Evolutionary conservation across 2,797 vertebrate species (phyloP).

Genomic region (Podarcis lilfordi): DNA sequence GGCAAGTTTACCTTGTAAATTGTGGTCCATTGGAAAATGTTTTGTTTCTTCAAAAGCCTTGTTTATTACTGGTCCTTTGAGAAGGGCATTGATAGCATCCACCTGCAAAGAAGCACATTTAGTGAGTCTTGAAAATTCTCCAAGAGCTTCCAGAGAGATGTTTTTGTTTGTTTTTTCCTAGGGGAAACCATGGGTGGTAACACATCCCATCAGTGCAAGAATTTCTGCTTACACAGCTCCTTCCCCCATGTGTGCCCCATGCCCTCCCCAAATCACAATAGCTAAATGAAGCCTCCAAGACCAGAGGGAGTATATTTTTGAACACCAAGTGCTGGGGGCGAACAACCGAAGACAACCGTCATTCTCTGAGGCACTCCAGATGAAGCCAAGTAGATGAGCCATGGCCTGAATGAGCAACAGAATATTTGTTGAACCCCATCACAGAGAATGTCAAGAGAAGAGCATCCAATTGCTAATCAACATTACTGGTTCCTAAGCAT

Average conservation of each 20-base stretch:
- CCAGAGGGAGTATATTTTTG: background rate
- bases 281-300: background rate
- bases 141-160: slow-evolving; percentile 4
- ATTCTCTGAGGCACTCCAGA: background rate
- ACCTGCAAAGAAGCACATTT: slow-evolving; percentile 79
- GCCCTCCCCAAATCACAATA: background rate
- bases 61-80: slow-evolving; percentile 92
- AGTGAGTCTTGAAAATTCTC: slow-evolving; percentile 12
- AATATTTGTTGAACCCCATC: background rate
- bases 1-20: slow-evolving; percentile 86
- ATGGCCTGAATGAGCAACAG: background rate
- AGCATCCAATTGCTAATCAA: background rate
- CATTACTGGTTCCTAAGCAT: background rate
- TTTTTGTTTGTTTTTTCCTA: background rate
- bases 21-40: slow-evolving; percentile 95
- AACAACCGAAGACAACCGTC: background rate
- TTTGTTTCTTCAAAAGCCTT: slow-evolving; percentile 96
- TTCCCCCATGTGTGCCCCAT: background rate
- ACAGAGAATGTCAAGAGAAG: background rate
- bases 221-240: too few species aligned
- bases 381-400: background rate
- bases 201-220: too few species aligned
- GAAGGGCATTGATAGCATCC: slow-evolving; percentile 93
- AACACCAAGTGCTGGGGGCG: background rate
- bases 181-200: too few species aligned